Conservation (phyloP, 2,888 invertebrate species). For the Pediacus dermestoides region DNA sequence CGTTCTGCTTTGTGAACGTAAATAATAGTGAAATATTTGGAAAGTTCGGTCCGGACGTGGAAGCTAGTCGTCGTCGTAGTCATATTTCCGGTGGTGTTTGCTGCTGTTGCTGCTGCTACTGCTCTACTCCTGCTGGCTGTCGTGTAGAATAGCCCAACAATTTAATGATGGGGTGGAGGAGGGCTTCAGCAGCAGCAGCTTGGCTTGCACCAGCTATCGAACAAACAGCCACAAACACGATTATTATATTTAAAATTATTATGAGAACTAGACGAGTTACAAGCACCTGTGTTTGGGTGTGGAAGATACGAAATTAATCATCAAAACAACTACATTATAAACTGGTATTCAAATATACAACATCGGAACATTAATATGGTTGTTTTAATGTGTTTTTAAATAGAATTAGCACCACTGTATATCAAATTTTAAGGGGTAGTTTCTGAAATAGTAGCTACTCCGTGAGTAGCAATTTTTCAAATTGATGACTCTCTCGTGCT, state of each 20-base stretch:
- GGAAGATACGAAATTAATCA: no score
- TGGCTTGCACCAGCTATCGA: conserved; percentile 34
- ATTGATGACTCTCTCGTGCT: no score
- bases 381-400: no score
- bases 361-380: no score
- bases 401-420: no score
- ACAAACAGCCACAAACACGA: conserved; percentile 33
- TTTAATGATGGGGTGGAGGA: conserved; percentile 8
- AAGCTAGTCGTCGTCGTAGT: conserved; percentile 36
- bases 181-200: conserved; percentile 3
- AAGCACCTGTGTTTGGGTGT: conserved; percentile 23
- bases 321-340: no score
- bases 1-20: conserved; percentile 35
- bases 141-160: conserved; percentile 18
- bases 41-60: conserved; percentile 38
- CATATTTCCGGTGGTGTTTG: conserved; percentile 38
- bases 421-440: no score
- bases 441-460: no score
- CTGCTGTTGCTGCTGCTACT: conserved; percentile 21
- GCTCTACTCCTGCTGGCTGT: conserved; percentile 19
- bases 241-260: conserved; percentile 32
- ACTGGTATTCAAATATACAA: no score
- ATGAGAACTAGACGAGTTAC: conserved; percentile 30
- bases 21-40: conserved; percentile 40
- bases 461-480: no score